Percentiles rank a stretch among this genome's conserved stretches.
Evolutionary conservation across 2,797 vertebrate genomes (phyloP).

Genomic region (Channa striata): DNA sequence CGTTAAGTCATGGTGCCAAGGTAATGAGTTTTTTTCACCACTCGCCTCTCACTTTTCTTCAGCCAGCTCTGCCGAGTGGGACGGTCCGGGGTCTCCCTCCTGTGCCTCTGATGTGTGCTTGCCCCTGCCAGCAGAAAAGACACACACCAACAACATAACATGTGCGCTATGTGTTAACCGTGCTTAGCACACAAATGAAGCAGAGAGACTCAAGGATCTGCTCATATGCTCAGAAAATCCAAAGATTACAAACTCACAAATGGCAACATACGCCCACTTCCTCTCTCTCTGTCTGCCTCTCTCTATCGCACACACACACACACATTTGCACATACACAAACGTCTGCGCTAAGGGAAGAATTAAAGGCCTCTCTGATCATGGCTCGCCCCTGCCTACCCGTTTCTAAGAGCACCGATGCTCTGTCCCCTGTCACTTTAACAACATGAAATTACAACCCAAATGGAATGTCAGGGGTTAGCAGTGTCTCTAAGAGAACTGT

Average conservation of each 20-base stretch:
- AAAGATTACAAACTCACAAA: constrained; percentile 7
- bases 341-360: constrained; percentile 49
- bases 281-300: not conserved
- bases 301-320: not conserved
- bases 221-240: constrained; percentile 23
- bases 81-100: constrained; percentile 31
- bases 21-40: constrained; percentile 64
- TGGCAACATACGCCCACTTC: not conserved
- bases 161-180: constrained; percentile 30
- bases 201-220: constrained; percentile 3
- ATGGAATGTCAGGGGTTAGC: constrained; percentile 91
- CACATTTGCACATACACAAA: constrained; percentile 3
- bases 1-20: constrained; percentile 55
- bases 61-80: constrained; percentile 53
- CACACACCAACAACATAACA: constrained; percentile 56
- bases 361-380: constrained; percentile 68
- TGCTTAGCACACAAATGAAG: constrained; percentile 13
- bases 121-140: constrained; percentile 53
- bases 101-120: constrained; percentile 56
- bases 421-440: constrained; percentile 89
- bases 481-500: constrained; percentile 85
- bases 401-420: constrained; percentile 82
- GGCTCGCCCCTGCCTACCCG: constrained; percentile 49
- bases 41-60: constrained; percentile 40
- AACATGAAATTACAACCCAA: constrained; percentile 92